Evolutionary conservation across 2,888 invertebrate species (phyloP), one percentile per base, ranked within the genome.

Genomic region (Dynastes hyllus): DNA sequence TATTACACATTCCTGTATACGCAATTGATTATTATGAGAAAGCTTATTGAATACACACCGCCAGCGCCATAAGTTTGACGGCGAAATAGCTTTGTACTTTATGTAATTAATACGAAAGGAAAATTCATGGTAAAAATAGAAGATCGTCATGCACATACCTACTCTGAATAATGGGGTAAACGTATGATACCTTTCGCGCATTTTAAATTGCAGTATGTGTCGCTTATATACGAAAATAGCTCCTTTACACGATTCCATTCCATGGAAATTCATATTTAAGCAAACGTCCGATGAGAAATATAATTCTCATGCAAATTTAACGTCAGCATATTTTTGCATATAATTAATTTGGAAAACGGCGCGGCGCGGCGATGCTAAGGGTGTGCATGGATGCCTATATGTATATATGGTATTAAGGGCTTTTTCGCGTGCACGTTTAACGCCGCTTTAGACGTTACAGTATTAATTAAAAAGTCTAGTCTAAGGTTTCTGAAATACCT

Each of bases 301-400:
- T 65, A 73, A 78, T 78, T 78, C 65, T 78, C 78, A 78, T 78
- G 78, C 78, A 78, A 78, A 78, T 78, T 73, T 16, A 53, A 37
- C 65, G 40, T 71, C 73, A 50, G 73, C 73, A 66, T 78, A 71
- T 53, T 63, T 78, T 78, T 73, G 65, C 78, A 73, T 73, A 65
- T 27, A 65, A 78, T 78, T 78, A 71, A 78, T 78, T 51, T 37
- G 61, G 11, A 51, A 22, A 58, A 61, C 61, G 45, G n/a, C 29
- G 65, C 40, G 13, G 32, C 22, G 22, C 22, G 22, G 22, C 22
- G 22, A 22, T 22, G 37, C 67, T 77, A 53, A 55, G 27, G 13
- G 16, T 13, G 77, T 77, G 40, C 45, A 37, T 5, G 55, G 58
- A 11, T 6, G 40, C 16, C 58, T 16, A 8, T 45, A 11, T 45